These are phyloP conservation scores for Cyprinella venusta DNA, from an alignment of 2,797 vertebrate genomes.

Conservation along the genomic window DNA sequence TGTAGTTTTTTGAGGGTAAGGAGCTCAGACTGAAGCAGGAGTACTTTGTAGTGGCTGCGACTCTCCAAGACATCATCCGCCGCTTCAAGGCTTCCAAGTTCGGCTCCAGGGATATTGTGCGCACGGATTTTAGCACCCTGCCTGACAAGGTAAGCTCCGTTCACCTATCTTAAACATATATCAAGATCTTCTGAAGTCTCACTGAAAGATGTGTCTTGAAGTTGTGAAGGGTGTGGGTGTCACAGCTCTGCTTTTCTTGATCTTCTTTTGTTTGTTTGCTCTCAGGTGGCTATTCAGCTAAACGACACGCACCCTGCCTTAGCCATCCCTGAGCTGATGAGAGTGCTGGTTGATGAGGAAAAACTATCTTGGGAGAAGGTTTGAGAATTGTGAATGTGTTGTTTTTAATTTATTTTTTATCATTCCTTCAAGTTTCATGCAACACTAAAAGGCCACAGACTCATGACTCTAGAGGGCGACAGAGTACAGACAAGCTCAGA, in stretches of 20 bases:
- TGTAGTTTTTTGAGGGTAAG: slow-evolving; percentile 97
- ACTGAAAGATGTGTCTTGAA: not conserved
- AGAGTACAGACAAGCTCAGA: not conserved
- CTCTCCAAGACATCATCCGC: slow-evolving; percentile 95
- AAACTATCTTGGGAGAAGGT: slow-evolving; percentile 90
- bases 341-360: slow-evolving; percentile 93
- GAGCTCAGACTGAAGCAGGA: slow-evolving; percentile 97
- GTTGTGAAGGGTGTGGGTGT: no score
- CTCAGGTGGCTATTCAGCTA: slow-evolving; percentile 95
- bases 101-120: slow-evolving; percentile 90
- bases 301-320: slow-evolving; percentile 97
- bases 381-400: slow-evolving; percentile 48
- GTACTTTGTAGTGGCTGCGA: slow-evolving; percentile 97
- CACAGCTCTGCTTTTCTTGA: not conserved
- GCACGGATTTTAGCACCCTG: slow-evolving; percentile 89
- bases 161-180: not conserved
- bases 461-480: slow-evolving; percentile 33
- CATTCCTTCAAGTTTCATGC: not conserved
- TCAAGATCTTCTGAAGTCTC: not conserved
- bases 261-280: slow-evolving; percentile 23
- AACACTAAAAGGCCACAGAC: not conserved
- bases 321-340: slow-evolving; percentile 95
- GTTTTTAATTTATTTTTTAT: no score
- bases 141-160: slow-evolving; percentile 86
- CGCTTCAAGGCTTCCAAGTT: slow-evolving; percentile 98